Evolutionary conservation across 1,140 invertebrate species (phyloP).

Genomic region (Drosophila neocordata): DNA sequence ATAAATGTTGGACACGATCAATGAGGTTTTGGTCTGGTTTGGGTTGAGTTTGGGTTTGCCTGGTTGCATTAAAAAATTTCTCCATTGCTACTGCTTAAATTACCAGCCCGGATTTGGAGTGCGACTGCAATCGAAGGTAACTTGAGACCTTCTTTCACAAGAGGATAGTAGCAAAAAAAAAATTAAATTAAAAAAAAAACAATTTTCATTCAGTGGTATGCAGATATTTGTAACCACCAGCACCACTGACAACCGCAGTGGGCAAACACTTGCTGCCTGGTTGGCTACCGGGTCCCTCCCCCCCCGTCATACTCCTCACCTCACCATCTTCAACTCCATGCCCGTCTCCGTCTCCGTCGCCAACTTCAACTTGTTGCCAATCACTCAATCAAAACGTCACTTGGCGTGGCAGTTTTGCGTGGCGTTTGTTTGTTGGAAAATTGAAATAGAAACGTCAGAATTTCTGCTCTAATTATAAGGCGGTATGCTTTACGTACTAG

Average conservation of each 20-base stretch:
- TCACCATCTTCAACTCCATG: background rate
- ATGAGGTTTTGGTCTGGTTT: slow-evolving; percentile 12
- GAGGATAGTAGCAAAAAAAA: slow-evolving; percentile 29
- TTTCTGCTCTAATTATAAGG: slow-evolving; percentile 83
- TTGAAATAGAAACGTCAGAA: slow-evolving; percentile 83
- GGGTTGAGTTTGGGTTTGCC: background rate
- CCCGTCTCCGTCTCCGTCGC: slow-evolving; percentile 12
- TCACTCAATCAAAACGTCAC: slow-evolving; percentile 83
- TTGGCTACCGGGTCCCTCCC: slow-evolving; percentile 55
- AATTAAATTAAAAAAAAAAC: slow-evolving; percentile 34
- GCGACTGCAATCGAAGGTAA: slow-evolving; percentile 68
- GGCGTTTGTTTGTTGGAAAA: slow-evolving; percentile 73
- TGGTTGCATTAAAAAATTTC: slow-evolving; percentile 67
- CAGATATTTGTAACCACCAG: slow-evolving; percentile 74
- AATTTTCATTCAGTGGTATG: slow-evolving; percentile 80
- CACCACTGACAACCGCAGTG: slow-evolving; percentile 61
- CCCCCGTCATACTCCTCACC: background rate
- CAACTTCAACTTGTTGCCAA: slow-evolving; percentile 77
- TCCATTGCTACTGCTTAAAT: slow-evolving; percentile 67
- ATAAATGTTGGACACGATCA: slow-evolving; percentile 59
- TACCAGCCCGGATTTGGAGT: slow-evolving; percentile 71
- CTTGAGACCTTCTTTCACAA: slow-evolving; percentile 77
- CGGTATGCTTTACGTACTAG: slow-evolving; percentile 77
- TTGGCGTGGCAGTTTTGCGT: slow-evolving; percentile 81
- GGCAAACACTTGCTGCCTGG: slow-evolving; percentile 78